Evolutionary conservation across 2,113 vertebrate species (phyloP), one percentile per base, ranked within the genome.

Genomic region (Atherinomorus stipes): DNA sequence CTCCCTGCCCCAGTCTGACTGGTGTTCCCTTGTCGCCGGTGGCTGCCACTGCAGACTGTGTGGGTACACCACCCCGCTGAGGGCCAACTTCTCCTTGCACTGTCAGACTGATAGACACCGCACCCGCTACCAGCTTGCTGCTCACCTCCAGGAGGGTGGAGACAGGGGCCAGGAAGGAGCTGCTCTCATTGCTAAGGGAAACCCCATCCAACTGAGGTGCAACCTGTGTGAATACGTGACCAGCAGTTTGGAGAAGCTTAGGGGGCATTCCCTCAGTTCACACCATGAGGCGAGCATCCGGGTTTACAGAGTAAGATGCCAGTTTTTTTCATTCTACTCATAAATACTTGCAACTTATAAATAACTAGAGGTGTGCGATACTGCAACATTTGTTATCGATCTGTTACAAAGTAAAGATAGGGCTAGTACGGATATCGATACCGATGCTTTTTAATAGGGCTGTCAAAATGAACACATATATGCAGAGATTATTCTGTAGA

Each of bases 51-150:
- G 98, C 92, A 95, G 96, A 87, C 86, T 99, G 59, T 99, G 98
- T 80, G 97, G 96, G 73, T 99, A 99, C 90, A 98, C 96, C 92
- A 99, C 97, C 0, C 97, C 97, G 70, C 95, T 99, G 90, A 97
- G 97, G 91, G 97, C 98, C 70, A 99, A 99, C 93, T 99, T 99
- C 92, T 97, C 98, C 85, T 93, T 99, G 76, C 98, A 92, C 81
- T 92, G 91, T 71, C 91, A 92, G 85, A 91, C 91, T 19, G 91
- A 92, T 68, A 71, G 98, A 85, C 98, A 99, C 0, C 94, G 98
- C 78, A 96, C 96, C 92, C 95, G 98, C 11, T 98, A 96, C 94
- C 98, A 99, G 93, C 95, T 99, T 38, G 96, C 97, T 51, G 97
- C 98, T 65, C 98, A 99, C 77, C 95, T 99, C 90, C 96, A 96